These are phyloP conservation scores for Megaptera novaeangliae DNA, from an alignment of 2,113 vertebrate genomes.

Conservation along the genomic window DNA sequence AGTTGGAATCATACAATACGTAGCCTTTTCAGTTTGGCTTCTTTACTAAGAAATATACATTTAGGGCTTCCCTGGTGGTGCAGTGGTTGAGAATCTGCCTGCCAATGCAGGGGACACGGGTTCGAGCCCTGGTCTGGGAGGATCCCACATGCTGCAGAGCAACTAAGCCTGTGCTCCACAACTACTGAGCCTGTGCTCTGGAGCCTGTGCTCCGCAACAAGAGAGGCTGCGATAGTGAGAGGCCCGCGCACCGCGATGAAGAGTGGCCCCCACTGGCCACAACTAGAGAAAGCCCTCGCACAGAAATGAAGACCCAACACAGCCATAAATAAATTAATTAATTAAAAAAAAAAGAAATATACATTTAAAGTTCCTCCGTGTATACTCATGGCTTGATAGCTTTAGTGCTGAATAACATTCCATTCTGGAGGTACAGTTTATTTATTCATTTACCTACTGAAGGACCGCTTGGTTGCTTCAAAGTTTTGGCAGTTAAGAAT, in stretches of 20 bases:
- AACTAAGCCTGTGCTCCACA: accelerated
- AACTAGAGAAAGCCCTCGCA: too few relatives aligned
- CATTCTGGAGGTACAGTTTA: background rate
- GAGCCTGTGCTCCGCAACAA: too few relatives aligned
- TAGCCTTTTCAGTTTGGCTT: background rate
- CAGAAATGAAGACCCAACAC: too few relatives aligned
- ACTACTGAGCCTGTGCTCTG: too few relatives aligned
- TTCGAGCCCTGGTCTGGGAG: too few relatives aligned
- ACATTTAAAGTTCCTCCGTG: background rate
- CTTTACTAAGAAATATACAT: background rate
- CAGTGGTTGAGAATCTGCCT: too few relatives aligned
- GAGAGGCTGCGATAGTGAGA: too few relatives aligned
- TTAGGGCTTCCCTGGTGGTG: background rate
- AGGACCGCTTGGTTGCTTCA: background rate
- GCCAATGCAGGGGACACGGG: too few relatives aligned
- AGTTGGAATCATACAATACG: background rate
- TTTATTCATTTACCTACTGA: background rate
- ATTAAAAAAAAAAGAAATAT: background rate
- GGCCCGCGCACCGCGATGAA: too few relatives aligned
- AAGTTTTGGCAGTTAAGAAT: background rate
- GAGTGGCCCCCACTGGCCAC: too few relatives aligned
- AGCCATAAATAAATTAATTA: too few relatives aligned
- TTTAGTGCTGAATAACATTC: background rate
- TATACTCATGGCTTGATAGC: background rate
- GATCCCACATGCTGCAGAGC: too few relatives aligned